Conservation (phyloP, 2,888 invertebrate genomes). For the Ichneumon xanthorius region DNA sequence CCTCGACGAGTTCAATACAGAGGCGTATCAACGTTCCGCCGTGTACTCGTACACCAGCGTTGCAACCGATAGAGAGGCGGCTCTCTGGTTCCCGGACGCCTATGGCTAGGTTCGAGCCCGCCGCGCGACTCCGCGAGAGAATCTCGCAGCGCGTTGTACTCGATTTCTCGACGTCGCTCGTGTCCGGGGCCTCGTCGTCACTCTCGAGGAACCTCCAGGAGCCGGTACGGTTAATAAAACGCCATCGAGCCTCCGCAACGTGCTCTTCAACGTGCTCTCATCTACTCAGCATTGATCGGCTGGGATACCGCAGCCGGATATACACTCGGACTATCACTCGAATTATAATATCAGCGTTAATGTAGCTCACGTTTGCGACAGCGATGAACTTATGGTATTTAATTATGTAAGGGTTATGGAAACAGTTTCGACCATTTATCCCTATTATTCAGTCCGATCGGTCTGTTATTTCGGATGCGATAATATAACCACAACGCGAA, state of each 20-base stretch:
- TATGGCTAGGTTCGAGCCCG: conserved; percentile 20
- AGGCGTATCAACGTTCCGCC: conserved; percentile 32
- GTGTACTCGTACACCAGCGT: conserved; percentile 13
- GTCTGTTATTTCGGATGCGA: not conserved
- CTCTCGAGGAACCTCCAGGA: conserved; percentile 64
- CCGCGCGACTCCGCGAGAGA: conserved; percentile 39
- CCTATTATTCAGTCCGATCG: not conserved
- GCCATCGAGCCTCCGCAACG: conserved; percentile 30
- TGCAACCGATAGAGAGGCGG: conserved; percentile 37
- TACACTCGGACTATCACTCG: conserved; percentile 19
- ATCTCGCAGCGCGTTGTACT: conserved; percentile 38
- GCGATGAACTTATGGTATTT: not conserved
- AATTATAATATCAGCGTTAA: conserved; percentile 17
- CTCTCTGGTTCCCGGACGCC: conserved; percentile 33
- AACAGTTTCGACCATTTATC: not conserved
- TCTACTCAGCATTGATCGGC: conserved; percentile 20
- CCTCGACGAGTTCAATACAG: conserved; percentile 46
- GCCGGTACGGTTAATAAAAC: conserved; percentile 63
- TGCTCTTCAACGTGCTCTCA: not conserved
- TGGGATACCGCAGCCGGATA: conserved; percentile 13
- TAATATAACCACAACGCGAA: too few species aligned
- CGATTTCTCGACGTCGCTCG: conserved; percentile 52
- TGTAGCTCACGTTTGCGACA: conserved; percentile 28
- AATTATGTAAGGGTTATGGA: conserved; percentile 9
- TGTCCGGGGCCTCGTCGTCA: conserved; percentile 38